Evolutionary conservation across 2,113 vertebrate species (phyloP).

Genomic region (Plectropomus leopardus): DNA sequence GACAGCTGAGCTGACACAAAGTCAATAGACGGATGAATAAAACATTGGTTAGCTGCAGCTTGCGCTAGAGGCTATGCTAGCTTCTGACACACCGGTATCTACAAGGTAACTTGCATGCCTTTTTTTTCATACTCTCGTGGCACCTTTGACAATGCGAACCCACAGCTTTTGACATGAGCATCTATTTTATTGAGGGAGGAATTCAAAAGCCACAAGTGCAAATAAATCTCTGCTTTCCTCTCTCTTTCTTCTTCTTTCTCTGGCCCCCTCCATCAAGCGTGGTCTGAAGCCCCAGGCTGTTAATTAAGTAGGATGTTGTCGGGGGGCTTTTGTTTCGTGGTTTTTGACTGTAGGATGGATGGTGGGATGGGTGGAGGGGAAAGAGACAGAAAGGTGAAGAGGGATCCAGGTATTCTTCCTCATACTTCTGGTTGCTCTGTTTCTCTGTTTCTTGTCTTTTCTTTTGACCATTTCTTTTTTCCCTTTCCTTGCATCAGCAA

Average conservation of each 20-base stretch:
- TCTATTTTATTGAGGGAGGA: conserved; percentile 41
- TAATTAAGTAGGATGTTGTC: conserved; percentile 78
- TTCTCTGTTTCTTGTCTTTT: conserved; percentile 1
- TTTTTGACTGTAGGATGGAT: conserved; percentile 34
- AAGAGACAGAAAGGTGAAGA: conserved; percentile 35
- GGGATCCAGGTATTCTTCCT: conserved; percentile 6
- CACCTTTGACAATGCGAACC: conserved; percentile 37
- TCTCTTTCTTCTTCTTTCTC: conserved; percentile 22
- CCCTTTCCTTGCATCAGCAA: not conserved
- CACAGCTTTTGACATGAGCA: conserved; percentile 47
- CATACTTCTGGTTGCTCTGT: no score
- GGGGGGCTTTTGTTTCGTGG: conserved; percentile 42
- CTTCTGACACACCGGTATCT: conserved; percentile 41
- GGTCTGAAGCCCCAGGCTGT: conserved; percentile 72
- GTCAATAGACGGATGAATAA: conserved; percentile 68
- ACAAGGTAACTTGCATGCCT: conserved; percentile 41
- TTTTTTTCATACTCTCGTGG: not conserved
- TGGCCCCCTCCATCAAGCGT: conserved; percentile 47
- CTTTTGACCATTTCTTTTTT: conserved; percentile 3
- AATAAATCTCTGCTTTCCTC: conserved; percentile 55
- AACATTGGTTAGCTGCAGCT: conserved; percentile 61
- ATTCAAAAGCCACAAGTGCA: conserved; percentile 61
- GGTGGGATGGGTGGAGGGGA: conserved; percentile 11
- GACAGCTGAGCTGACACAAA: conserved; percentile 58
- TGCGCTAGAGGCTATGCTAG: conserved; percentile 54